Conservation (phyloP, 2,888 invertebrate genomes). For the Byasa hedistus region DNA sequence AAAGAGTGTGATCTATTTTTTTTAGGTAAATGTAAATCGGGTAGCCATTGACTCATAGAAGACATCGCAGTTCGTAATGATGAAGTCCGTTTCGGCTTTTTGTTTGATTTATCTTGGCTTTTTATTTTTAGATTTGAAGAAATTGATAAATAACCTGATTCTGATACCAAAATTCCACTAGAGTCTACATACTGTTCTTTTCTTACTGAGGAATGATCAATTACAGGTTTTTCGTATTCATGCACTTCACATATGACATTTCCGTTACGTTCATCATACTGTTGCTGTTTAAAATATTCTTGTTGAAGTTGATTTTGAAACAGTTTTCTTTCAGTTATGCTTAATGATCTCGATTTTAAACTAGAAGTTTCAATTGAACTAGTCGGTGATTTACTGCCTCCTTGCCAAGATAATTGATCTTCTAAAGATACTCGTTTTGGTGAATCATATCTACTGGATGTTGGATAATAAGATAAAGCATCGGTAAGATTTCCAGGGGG, state of each 20-base stretch:
- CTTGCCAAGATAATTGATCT: slow-evolving; percentile 82
- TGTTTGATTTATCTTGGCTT: slow-evolving; percentile 77
- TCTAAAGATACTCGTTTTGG: slow-evolving; percentile 79
- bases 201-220: slow-evolving; percentile 56
- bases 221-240: slow-evolving; percentile 58
- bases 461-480: slow-evolving; percentile 90
- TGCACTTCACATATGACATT: slow-evolving; percentile 63
- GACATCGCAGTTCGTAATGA: slow-evolving; percentile 90
- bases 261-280: slow-evolving; percentile 76
- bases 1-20: slow-evolving; percentile 90
- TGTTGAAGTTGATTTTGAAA: slow-evolving; percentile 78
- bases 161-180: slow-evolving; percentile 84
- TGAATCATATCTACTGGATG: slow-evolving; percentile 82
- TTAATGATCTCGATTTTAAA: slow-evolving; percentile 79
- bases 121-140: slow-evolving; percentile 82
- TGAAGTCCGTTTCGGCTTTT: slow-evolving; percentile 86
- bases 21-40: slow-evolving; percentile 88
- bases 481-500: slow-evolving; percentile 88
- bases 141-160: slow-evolving; percentile 88
- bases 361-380: slow-evolving; percentile 81
- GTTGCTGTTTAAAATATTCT: slow-evolving; percentile 77
- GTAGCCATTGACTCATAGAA: slow-evolving; percentile 89
- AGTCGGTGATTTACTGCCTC: slow-evolving; percentile 80
- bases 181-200: slow-evolving; percentile 72
- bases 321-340: slow-evolving; percentile 77